A percentile compares a stretch with the other conserved stretches of the same genome.
phyloP scores from a whole-genome alignment of 2,113 vertebrate genomes.

The Lycocorax pyrrhopterus region DNA sequence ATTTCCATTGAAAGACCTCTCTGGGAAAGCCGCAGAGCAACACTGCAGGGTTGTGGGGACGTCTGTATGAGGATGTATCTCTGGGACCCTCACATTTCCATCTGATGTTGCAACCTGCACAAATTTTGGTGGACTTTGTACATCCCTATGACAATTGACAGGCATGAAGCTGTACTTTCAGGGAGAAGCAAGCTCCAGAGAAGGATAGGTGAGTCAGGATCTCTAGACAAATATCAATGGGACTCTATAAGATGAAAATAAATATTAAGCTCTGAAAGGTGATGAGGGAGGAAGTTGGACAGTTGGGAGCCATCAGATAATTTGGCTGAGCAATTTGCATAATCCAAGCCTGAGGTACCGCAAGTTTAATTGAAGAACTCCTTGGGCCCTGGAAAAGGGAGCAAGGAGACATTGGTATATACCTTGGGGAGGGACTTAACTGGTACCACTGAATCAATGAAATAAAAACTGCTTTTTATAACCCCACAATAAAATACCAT shows the following conservation, averaged over 20 bases:
- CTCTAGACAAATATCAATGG: background rate
- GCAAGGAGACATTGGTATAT: background rate
- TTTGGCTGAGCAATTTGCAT: background rate
- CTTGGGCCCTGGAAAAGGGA: background rate
- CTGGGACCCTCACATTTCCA: background rate
- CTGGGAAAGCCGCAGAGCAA: background rate
- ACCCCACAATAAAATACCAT: background rate
- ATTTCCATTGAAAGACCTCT: background rate
- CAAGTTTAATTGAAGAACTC: background rate
- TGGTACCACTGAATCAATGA: background rate
- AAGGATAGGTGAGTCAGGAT: background rate
- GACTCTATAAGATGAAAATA: background rate
- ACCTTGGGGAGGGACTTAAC: background rate
- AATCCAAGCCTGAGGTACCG: background rate
- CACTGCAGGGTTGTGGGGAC: background rate
- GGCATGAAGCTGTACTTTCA: background rate
- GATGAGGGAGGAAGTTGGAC: background rate
- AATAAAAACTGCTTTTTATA: conserved; percentile 1
- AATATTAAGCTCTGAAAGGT: background rate
- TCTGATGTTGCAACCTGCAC: background rate
- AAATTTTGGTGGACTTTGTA: background rate
- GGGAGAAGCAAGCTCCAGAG: background rate
- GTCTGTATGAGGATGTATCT: background rate
- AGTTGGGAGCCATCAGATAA: background rate
- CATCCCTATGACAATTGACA: background rate